Conservation (phyloP, 2,888 invertebrate species). For the Eupithecia pulchellata region DNA sequence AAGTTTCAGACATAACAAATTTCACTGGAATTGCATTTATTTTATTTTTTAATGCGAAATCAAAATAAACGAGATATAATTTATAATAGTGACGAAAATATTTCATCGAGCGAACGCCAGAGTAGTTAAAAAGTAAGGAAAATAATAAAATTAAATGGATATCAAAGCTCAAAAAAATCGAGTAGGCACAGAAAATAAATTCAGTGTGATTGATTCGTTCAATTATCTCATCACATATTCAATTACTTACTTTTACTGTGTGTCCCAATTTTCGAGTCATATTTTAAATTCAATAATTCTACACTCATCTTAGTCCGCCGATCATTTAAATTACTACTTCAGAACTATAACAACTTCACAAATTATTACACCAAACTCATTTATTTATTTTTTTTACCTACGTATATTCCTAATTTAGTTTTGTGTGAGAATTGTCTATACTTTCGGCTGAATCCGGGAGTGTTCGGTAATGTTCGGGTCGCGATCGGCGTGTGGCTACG, state of each 20-base stretch:
- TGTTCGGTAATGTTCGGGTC: conserved; percentile 39
- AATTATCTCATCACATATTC: background rate
- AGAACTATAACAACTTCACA: conserved; percentile 37
- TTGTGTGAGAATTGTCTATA: background rate
- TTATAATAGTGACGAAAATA: background rate
- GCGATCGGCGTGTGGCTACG: conserved; percentile 67
- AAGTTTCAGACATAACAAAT: no score
- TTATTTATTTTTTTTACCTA: background rate
- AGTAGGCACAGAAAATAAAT: background rate
- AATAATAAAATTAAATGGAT: background rate
- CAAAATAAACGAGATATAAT: background rate
- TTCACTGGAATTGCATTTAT: background rate
- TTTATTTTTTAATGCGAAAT: background rate
- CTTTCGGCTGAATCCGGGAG: background rate
- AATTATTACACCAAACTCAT: conserved; percentile 12
- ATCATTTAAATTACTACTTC: conserved; percentile 43
- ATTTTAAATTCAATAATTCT: conserved; percentile 64
- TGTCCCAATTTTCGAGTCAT: conserved; percentile 60
- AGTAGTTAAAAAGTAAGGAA: background rate
- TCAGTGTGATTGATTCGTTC: background rate
- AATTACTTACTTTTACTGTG: conserved; percentile 57
- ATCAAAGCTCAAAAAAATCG: background rate
- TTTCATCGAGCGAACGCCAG: background rate
- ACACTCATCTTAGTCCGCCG: conserved; percentile 71
- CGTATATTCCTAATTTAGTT: background rate